phyloP scores from a whole-genome alignment of 2,888 invertebrate genomes.

The Melanargia galathea region DNA sequence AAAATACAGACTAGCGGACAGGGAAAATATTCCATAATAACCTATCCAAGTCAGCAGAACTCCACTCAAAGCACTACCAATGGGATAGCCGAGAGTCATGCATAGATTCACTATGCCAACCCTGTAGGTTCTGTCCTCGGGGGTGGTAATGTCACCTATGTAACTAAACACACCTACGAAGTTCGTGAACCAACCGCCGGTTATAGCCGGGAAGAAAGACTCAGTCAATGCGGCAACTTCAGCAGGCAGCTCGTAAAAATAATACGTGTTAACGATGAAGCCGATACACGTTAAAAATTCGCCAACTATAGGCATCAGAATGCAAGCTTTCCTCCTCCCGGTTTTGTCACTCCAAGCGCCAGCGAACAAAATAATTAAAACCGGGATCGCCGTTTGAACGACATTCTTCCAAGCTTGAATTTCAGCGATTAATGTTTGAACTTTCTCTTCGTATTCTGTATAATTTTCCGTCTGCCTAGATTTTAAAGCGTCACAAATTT shows the following conservation, averaged over 20 bases:
- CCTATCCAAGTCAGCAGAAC: constrained; percentile 87
- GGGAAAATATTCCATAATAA: constrained; percentile 90
- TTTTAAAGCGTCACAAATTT: constrained; percentile 89
- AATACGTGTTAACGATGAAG: constrained; percentile 89
- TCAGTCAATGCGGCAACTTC: constrained; percentile 90
- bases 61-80: constrained; percentile 93
- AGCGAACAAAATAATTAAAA: constrained; percentile 89
- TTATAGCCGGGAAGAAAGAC: constrained; percentile 89
- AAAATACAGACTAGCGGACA: constrained; percentile 87
- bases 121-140: constrained; percentile 90
- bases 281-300: constrained; percentile 90
- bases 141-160: constrained; percentile 91
- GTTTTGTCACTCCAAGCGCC: constrained; percentile 90
- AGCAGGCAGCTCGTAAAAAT: constrained; percentile 89
- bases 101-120: constrained; percentile 94
- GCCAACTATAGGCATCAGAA: constrained; percentile 90
- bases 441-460: constrained; percentile 81
- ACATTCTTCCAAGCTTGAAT: constrained; percentile 93
- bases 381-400: constrained; percentile 90
- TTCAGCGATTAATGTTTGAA: constrained; percentile 87
- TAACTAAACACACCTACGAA: constrained; percentile 94
- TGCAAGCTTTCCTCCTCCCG: constrained; percentile 89
- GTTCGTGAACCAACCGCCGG: constrained; percentile 94
- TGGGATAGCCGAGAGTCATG: constrained; percentile 92
- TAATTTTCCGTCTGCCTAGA: constrained; percentile 85